Percentiles rank a stretch among this genome's conserved stretches.
Evolutionary conservation across 2,888 invertebrate genomes (phyloP).

Genomic region (Lymantria dispar): DNA sequence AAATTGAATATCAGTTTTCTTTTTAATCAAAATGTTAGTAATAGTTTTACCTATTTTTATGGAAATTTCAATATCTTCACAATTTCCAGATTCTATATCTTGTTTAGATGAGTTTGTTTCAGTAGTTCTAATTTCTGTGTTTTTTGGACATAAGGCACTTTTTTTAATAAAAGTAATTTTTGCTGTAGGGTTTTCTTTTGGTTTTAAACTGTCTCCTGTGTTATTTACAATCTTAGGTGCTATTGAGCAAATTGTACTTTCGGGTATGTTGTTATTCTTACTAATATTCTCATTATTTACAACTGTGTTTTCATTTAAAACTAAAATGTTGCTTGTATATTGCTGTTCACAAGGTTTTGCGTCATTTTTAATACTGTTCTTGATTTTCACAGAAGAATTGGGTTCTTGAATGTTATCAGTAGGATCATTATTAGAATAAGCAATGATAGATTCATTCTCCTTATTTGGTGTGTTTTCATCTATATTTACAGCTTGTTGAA

Average conservation of each 20-base stretch:
- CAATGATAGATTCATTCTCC: conserved; percentile 13
- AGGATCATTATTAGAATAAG: conserved; percentile 4
- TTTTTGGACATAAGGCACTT: conserved; percentile 37
- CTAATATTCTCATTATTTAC: neutral
- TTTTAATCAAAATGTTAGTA: conserved; percentile 64
- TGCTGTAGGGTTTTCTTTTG: neutral
- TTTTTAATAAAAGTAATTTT: conserved; percentile 57
- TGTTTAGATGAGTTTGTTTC: conserved; percentile 27
- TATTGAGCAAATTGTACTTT: neutral
- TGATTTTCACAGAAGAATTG: conserved; percentile 1
- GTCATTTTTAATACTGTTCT: conserved; percentile 10
- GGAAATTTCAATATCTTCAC: conserved; percentile 66
- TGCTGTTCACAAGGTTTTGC: neutral
- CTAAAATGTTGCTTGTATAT: neutral
- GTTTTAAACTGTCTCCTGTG: neutral
- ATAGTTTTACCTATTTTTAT: conserved; percentile 65
- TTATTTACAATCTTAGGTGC: neutral
- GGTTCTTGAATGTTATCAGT: conserved; percentile 1
- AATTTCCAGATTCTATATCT: conserved; percentile 25
- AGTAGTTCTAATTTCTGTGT: conserved; percentile 6
- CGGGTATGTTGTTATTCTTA: conserved; percentile 1
- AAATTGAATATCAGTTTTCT: conserved; percentile 60
- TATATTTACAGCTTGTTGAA: conserved; percentile 38
- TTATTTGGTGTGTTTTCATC: conserved; percentile 56
- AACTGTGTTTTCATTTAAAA: conserved; percentile 2